Conservation (phyloP, 1,140 invertebrate genomes). For the Zaprionus nigranus region DNA sequence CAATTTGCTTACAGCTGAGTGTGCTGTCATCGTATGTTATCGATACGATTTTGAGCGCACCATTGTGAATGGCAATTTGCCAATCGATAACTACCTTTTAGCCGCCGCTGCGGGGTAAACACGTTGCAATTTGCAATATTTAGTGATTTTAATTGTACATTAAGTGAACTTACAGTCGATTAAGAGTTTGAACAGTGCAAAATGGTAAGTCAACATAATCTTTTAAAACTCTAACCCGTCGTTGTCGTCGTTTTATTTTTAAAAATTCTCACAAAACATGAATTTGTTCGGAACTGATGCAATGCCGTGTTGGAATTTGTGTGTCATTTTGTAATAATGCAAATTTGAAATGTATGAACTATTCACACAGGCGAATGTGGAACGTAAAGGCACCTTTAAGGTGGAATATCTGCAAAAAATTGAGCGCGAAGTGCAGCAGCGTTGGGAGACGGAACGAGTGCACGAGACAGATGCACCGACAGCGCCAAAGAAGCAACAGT, state of each 20-base stretch:
- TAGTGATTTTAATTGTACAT: constrained; percentile 24
- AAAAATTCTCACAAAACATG: not conserved
- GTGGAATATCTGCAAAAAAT: constrained; percentile 95
- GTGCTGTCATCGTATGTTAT: constrained; percentile 5
- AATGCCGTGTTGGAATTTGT: constrained; percentile 25
- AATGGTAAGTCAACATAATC: constrained; percentile 50
- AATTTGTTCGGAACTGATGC: constrained; percentile 26
- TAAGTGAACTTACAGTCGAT: constrained; percentile 11
- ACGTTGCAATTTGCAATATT: constrained; percentile 68
- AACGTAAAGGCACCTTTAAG: constrained; percentile 96
- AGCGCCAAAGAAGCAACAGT: constrained; percentile 84
- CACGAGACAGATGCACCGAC: constrained; percentile 92
- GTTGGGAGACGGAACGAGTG: constrained; percentile 92
- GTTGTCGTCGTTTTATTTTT: not conserved
- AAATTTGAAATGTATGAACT: constrained; percentile 19
- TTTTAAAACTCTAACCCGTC: not conserved
- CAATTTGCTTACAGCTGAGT: not conserved
- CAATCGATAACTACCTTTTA: constrained; percentile 28
- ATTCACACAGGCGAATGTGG: constrained; percentile 82
- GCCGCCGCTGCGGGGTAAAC: constrained; percentile 57
- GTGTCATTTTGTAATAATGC: not conserved
- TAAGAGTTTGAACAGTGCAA: not conserved
- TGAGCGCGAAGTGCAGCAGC: constrained; percentile 92
- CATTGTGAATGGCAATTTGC: not conserved
- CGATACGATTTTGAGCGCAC: constrained; percentile 1